A percentile compares a stretch with the other conserved stretches of the same genome.
Conservation (phyloP, 1,140 invertebrate species). For the Apis cerana region DNA sequence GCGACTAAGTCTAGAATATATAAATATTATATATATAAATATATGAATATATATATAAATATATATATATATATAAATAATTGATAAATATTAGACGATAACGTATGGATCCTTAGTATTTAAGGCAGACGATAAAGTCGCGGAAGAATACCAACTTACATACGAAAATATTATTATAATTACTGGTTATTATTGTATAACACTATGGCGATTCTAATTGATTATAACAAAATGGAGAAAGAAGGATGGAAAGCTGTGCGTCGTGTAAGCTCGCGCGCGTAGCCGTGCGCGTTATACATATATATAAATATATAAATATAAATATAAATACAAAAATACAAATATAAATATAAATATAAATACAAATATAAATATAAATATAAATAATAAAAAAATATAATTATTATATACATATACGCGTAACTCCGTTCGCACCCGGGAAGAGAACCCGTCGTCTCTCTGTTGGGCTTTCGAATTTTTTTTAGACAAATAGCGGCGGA, state of each 20-base stretch:
- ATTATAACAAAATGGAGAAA: constrained; percentile 55
- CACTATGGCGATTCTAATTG: constrained; percentile 70
- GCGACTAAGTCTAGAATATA: constrained; percentile 74
- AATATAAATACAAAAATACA: constrained; percentile 27
- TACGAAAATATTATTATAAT: constrained; percentile 68
- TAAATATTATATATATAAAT: constrained; percentile 74
- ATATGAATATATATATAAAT: constrained; percentile 67
- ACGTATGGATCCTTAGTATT: constrained; percentile 73
- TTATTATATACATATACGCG: constrained; percentile 47
- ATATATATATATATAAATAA: constrained; percentile 73
- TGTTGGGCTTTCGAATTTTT: constrained; percentile 53
- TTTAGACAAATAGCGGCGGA: constrained; percentile 29
- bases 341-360: constrained; percentile 23
- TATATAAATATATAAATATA: constrained; percentile 26
- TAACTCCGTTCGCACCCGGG: constrained; percentile 66
- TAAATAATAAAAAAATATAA: constrained; percentile 50
- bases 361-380: constrained; percentile 39
- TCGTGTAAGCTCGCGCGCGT: constrained; percentile 34
- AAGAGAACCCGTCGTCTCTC: constrained; percentile 49
- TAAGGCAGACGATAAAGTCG: constrained; percentile 64
- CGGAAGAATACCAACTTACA: constrained; percentile 74
- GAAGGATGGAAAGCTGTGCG: constrained; percentile 3
- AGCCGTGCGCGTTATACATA: constrained; percentile 21
- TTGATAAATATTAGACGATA: constrained; percentile 77
- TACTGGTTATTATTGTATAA: constrained; percentile 66